Base-by-base conservation (phyloP, 30 jellyfish, hydroid and myxozoan genomes). In the Chrysaora quinquecirrha region DNA sequence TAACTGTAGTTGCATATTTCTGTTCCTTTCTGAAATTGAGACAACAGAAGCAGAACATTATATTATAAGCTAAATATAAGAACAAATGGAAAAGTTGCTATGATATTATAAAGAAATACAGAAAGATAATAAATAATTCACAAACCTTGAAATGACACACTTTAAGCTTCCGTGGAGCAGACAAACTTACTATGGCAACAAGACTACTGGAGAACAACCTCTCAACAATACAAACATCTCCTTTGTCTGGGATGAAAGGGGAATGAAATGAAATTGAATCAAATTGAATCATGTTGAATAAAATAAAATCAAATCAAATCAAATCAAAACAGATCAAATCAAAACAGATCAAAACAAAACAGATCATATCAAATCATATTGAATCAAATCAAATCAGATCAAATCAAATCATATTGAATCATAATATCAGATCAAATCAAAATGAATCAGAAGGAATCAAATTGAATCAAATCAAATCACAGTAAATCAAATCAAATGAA, bases 1-100 rank as follows among this genome's bases (percentile, higher is more conserved):
- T 93, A 93, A 43, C 98, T 93, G 91, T 93, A 93, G 84, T 93
- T 93, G 96, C 98, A 93, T 82, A 93, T 93, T 63, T 93, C 98
- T 30, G 98, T 93, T 34, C 96, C 98, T 93, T 93, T 93, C 98
- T 93, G 78, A 4, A 86, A 49, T 38, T 22, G 21, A 46, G n/a
- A n/a, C n/a, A n/a, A n/a, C n/a, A n/a, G n/a, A n/a, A n/a, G n/a
- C n/a, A n/a, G n/a, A n/a, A n/a, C n/a, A n/a, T n/a, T n/a, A n/a
- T n/a, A n/a, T n/a, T n/a, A n/a, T n/a, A n/a, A n/a, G n/a, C n/a
- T n/a, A n/a, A n/a, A n/a, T n/a, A n/a, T n/a, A 73, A 16, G 34
- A 0, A 46, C 58, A 74, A 3, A 30, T 43, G 48, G 23, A 6
- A 6, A 60, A 60, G 72, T 43, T 43, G 58, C 58, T 9, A 43